Base-by-base conservation (phyloP, 1,140 invertebrate species). In the Palaemon carinicauda region DNA sequence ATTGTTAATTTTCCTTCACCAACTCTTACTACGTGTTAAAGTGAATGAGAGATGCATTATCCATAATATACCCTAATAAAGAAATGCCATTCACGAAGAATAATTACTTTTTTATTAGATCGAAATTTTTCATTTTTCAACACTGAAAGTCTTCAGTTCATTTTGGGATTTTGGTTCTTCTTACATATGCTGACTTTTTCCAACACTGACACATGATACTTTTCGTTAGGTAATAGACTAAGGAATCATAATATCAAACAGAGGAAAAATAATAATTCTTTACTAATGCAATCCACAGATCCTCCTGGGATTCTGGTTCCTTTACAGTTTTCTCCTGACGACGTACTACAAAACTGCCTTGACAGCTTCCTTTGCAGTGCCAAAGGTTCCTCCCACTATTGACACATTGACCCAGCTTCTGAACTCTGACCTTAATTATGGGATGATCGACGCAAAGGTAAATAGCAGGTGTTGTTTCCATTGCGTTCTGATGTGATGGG, bases 371-470 rank as follows among this genome's bases (percentile, higher is more conserved):
- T 50, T 79, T 10, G 75, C 75, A 5, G 75, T 79, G 10, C 75
- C 75, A 3, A 52, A 17, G 4, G 50, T 79, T 1, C 33, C 75
- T 10, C 75, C 75, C 14, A 79, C 75, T 0, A 79, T 79, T 24
- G 75, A 79, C 21, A 79, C 75, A 1, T 50, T 79, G 19, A 14
- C 33, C 19, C 75, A 79, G 51, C 51, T 79, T 17, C 33, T 79
- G 41, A 73, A 80, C 9, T 87, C 85, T 12, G 65, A 87, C 27
- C 80, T 89, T 19, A 17, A 87, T 52, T 89, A 80, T 71, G 88
- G 88, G 19, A 89, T 89, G 88, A 89, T 87, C 17, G 85, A 78
- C 52, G 80, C 80, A 3, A 89, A 89, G 88, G 88, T 88, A 54
- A 56, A 21, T 7, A 53, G 1, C 41, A 41, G 41, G 7, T 41